Evolutionary conservation across 2,113 vertebrate species (phyloP).

Genomic region (Nibea albiflora): DNA sequence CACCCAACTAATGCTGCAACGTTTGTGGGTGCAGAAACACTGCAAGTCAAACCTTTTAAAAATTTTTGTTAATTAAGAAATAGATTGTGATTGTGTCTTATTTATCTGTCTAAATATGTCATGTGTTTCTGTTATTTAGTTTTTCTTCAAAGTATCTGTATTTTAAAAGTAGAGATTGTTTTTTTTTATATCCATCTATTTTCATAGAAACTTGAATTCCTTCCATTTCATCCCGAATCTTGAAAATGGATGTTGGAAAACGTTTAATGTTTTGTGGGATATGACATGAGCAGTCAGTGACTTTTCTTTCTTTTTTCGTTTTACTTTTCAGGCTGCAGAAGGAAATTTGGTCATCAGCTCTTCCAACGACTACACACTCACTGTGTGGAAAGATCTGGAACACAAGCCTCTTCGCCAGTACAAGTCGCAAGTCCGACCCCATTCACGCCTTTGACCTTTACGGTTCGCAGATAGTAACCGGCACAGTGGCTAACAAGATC

Average conservation of each 20-base stretch:
- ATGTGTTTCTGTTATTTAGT: no score
- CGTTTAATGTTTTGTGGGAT: neutral
- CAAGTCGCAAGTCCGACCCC: slow-evolving; percentile 92
- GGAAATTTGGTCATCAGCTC: slow-evolving; percentile 93
- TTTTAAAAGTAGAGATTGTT: neutral
- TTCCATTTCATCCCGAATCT: neutral
- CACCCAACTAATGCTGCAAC: neutral
- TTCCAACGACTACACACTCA: slow-evolving; percentile 94
- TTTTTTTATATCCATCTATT: neutral
- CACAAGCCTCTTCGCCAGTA: slow-evolving; percentile 94
- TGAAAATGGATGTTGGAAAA: neutral
- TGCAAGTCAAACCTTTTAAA: no score
- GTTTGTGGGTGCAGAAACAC: neutral
- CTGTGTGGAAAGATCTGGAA: slow-evolving; percentile 96
- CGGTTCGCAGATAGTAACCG: slow-evolving; percentile 90
- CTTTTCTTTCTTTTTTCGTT: slow-evolving; percentile 3
- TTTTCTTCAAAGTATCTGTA: no score
- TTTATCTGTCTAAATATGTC: neutral
- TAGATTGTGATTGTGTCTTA: neutral
- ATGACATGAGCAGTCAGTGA: neutral
- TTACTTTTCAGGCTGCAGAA: slow-evolving; percentile 88
- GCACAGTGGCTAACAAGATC: slow-evolving; percentile 96
- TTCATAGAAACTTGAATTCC: neutral
- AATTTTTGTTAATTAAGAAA: neutral
- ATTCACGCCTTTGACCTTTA: slow-evolving; percentile 96